Percentiles rank a stretch among this genome's conserved stretches.
phyloP scores from a whole-genome alignment of 2,888 invertebrate genomes.

The Platerodrilus igneus region DNA sequence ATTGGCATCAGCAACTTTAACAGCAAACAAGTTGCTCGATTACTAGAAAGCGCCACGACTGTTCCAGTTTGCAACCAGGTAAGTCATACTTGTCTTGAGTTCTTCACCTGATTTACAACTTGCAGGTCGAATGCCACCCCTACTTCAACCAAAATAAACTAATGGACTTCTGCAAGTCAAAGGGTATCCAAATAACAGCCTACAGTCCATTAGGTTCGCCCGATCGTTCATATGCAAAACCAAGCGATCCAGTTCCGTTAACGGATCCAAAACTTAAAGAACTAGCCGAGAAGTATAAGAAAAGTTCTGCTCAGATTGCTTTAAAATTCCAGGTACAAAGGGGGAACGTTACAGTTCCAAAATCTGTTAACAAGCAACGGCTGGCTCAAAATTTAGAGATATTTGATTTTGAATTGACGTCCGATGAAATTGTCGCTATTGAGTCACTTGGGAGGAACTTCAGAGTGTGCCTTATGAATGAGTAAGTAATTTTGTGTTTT shows the following conservation, averaged over 20 bases:
- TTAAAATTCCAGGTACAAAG: slow-evolving; percentile 64
- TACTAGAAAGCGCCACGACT: slow-evolving; percentile 60
- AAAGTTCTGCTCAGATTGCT: slow-evolving; percentile 66
- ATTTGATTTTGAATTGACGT: slow-evolving; percentile 65
- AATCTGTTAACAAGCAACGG: slow-evolving; percentile 68
- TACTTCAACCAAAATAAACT: slow-evolving; percentile 69
- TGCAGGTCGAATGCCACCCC: slow-evolving; percentile 78
- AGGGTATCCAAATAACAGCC: slow-evolving; percentile 66
- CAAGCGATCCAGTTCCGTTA: slow-evolving; percentile 65
- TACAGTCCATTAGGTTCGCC: slow-evolving; percentile 84
- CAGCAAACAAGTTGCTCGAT: slow-evolving; percentile 64
- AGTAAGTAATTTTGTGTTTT: no score
- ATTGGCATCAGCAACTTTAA: slow-evolving; percentile 90
- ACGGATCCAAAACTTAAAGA: slow-evolving; percentile 66
- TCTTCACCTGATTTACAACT: slow-evolving; percentile 27
- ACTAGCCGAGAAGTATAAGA: slow-evolving; percentile 60
- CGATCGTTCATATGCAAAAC: slow-evolving; percentile 75
- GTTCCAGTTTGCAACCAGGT: slow-evolving; percentile 64
- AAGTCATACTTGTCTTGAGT: slow-evolving; percentile 50
- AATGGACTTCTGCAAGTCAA: slow-evolving; percentile 63
- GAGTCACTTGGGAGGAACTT: slow-evolving; percentile 68
- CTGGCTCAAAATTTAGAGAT: slow-evolving; percentile 67
- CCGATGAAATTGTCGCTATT: slow-evolving; percentile 62
- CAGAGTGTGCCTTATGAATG: slow-evolving; percentile 58
- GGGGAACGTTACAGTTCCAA: slow-evolving; percentile 72